Percentiles rank a stretch among this genome's conserved stretches.
phyloP scores from a whole-genome alignment of 2,797 vertebrate species.

The Lagocephalus sceleratus region DNA sequence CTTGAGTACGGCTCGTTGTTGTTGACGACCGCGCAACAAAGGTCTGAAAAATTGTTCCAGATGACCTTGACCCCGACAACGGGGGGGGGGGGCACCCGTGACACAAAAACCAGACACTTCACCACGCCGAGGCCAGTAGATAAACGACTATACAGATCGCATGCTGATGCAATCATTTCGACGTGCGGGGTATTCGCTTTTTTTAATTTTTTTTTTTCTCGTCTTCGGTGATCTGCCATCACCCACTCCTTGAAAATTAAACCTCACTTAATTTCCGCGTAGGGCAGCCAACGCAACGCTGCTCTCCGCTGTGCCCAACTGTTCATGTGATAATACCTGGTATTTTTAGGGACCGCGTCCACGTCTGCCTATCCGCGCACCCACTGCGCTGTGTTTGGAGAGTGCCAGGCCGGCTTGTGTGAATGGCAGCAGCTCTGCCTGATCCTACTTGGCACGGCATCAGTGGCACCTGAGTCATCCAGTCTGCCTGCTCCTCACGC shows the following conservation, averaged over 20 bases:
- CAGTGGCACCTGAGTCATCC: slow-evolving; percentile 71
- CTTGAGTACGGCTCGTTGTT: slow-evolving; percentile 36
- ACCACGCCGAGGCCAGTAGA: slow-evolving; percentile 9
- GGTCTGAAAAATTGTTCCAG: slow-evolving; percentile 45
- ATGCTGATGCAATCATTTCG: neutral
- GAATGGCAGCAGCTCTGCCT: slow-evolving; percentile 51
- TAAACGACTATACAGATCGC: slow-evolving; percentile 11
- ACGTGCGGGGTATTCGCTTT: neutral
- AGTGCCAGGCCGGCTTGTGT: slow-evolving; percentile 52
- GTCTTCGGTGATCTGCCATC: too few species aligned
- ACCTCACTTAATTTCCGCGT: slow-evolving; percentile 21
- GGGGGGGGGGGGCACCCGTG: slow-evolving; percentile 21
- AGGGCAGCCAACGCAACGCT: slow-evolving; percentile 19
- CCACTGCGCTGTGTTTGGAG: slow-evolving; percentile 42
- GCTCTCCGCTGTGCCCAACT: slow-evolving; percentile 56
- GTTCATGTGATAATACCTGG: slow-evolving; percentile 42
- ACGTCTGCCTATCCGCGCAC: slow-evolving; percentile 41
- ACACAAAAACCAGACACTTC: slow-evolving; percentile 24
- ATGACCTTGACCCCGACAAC: slow-evolving; percentile 56
- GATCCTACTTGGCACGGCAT: slow-evolving; percentile 66
- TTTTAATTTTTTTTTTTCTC: neutral
- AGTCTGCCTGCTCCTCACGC: slow-evolving; percentile 57
- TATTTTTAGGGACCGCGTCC: slow-evolving; percentile 37
- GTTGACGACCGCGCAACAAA: slow-evolving; percentile 35
- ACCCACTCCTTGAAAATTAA: slow-evolving; percentile 21